Conservation (phyloP, 2,113 vertebrate genomes). For the Sylvietta virens region DNA sequence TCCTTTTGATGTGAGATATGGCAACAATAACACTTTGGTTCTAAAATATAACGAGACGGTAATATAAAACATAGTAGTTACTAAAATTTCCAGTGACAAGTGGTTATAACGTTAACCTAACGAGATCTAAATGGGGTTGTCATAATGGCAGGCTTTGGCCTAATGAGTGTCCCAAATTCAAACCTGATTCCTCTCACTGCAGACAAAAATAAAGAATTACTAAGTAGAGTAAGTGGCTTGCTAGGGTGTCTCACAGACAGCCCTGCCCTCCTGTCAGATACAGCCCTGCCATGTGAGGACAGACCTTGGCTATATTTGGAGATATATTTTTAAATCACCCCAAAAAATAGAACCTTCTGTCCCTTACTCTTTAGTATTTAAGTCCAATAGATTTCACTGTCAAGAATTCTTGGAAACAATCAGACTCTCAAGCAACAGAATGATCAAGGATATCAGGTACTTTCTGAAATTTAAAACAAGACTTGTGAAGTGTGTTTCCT, state of each 20-base stretch:
- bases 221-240: not conserved
- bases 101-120: not conserved
- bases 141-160: not conserved
- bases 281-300: not conserved
- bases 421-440: not conserved
- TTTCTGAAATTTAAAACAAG: not conserved
- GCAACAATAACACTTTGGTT: conserved; percentile 42
- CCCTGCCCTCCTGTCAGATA: not conserved
- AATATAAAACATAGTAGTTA: conserved; percentile 24
- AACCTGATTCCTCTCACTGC: not conserved
- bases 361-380: not conserved
- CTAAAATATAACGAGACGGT: conserved; percentile 33
- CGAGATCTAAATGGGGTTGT: not conserved
- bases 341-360: not conserved
- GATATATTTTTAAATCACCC: not conserved
- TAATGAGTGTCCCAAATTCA: not conserved
- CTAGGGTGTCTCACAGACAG: not conserved
- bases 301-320: not conserved
- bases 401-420: not conserved
- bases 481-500: not conserved
- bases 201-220: not conserved
- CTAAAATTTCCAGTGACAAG: not conserved
- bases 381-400: not conserved
- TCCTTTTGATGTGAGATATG: conserved; percentile 44
- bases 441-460: not conserved